Conservation (phyloP, 2,888 invertebrate genomes). For the Coelopa pilipes region DNA sequence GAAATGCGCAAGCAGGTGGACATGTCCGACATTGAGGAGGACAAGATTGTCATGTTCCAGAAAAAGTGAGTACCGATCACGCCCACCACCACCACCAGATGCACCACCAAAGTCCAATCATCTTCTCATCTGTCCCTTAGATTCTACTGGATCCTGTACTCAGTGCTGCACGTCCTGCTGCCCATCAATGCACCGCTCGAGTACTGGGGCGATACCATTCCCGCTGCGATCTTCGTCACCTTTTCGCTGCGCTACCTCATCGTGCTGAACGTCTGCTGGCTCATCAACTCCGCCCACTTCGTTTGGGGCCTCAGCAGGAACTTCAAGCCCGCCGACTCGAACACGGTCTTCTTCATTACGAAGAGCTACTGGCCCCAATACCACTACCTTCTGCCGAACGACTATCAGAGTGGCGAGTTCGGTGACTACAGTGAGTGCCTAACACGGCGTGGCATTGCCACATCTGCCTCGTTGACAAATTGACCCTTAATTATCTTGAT, state of each 20-base stretch:
- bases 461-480: neutral
- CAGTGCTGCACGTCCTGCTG: constrained; percentile 73
- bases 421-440: constrained; percentile 74
- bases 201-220: constrained; percentile 79
- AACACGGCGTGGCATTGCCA: neutral
- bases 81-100: too few relatives aligned
- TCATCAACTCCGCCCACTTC: constrained; percentile 78
- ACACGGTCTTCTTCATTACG: constrained; percentile 78
- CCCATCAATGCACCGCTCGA: constrained; percentile 82
- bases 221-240: constrained; percentile 73
- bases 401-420: constrained; percentile 85
- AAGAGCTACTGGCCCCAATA: constrained; percentile 85
- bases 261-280: constrained; percentile 74
- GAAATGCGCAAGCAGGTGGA: constrained; percentile 76
- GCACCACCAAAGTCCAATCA: too few relatives aligned
- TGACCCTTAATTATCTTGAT: constrained; percentile 1
- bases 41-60: constrained; percentile 84
- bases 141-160: constrained; percentile 76
- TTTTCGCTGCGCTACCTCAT: constrained; percentile 77
- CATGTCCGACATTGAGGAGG: constrained; percentile 81
- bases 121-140: constrained; percentile 67
- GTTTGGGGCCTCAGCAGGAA: constrained; percentile 80
- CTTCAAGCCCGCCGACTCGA: constrained; percentile 78
- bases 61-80: constrained; percentile 73
- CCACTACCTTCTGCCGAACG: constrained; percentile 81